Evolutionary conservation across 37 sponge, comb jelly and placozoan species (phyloP), one percentile per base, ranked within the genome.

Genomic region (Crambe crambe): DNA sequence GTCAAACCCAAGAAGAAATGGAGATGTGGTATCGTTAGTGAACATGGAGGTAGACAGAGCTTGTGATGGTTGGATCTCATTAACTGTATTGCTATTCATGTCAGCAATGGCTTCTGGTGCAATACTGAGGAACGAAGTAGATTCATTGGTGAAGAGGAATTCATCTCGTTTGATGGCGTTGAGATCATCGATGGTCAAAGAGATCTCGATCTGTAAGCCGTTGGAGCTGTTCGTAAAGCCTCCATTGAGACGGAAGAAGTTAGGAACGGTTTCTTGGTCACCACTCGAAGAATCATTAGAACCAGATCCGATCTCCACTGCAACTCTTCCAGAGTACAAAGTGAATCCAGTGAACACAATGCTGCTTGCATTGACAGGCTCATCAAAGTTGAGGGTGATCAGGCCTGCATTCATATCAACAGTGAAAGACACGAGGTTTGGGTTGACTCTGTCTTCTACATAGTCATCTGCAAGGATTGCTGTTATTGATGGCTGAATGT

Each of bases 181-280:
- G 10, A 96, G 78, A 47, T 96, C 97, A 67, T 90, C 85, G 12
- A 58, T 37, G 18, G 88, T 84, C 21, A 96, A 37, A 59, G 58
- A 43, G 10, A 96, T 44, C 15, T 62, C 73, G 21, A 93, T 62
- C 29, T 78, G 85, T 1, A 87, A 72, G 0, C 94, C 94, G 71
- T 96, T 96, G 21, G 83, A 30, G 72, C 91, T 93, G 80, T 85
- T 87, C 0, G 95, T 86, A 18, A 56, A 81, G 12, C 97, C 97
- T 41, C 83, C 86, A 51, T 66, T 87, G n/a, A 96, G 86, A 30
- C 83, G 86, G 54, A 74, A 85, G 63, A 21, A 66, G 26, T 68
- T 74, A 32, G 41, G 32, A 5, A 69, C 6, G 42, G 30, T 38
- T 10, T 41, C 25, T 38, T 43, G 20, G 12, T 32, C 75, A 70